Evolutionary conservation across 2,113 vertebrate species (phyloP), one percentile per base, ranked within the genome.

Genomic region (Rana temporaria): DNA sequence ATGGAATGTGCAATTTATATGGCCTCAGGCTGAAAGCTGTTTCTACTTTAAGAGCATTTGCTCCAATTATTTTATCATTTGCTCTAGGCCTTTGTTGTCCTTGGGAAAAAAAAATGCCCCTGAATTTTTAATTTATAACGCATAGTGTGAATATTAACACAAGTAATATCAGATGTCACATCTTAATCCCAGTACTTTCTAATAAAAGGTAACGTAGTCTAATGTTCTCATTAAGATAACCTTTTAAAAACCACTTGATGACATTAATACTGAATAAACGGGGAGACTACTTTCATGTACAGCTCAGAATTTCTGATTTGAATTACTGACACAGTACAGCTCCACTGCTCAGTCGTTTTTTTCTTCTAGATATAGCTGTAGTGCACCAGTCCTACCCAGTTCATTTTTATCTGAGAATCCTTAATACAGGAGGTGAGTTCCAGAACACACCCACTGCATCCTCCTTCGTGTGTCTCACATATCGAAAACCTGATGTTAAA

Each of bases 41-140:
- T 85, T 86, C 6, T 81, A 86, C 71, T 88, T 87, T 81, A 71
- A 59, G 84, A 68, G 71, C 56, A 64, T 57, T 85, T 84, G 68
- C 62, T 88, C 78, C 59, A 83, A 68, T 85, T 20, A 81, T 34
- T n/a, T 85, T 65, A 84, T 85, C 53, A 85, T 72, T 80, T 82
- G 59, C 84, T 20, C 68, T 76, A 84, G 16, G 70, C 19, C 81
- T 82, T 15, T 80, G 55, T 84, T 89, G 62, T 85, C 72, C 79
- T 86, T 85, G 69, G 64, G 87, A 19, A 52, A 84, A 63, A 84
- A 52, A 84, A 63, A 84, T 75, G 78, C 77, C 86, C 87, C 79
- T 85, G 84, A 79, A 85, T 56, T 22, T 38, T 60, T 67, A 79
- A 52, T 60, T 84, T 68, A 48, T 81, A 57, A 86, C 63, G 84